Conservation (phyloP, 2,888 invertebrate genomes). For the Catocala fraxini region DNA sequence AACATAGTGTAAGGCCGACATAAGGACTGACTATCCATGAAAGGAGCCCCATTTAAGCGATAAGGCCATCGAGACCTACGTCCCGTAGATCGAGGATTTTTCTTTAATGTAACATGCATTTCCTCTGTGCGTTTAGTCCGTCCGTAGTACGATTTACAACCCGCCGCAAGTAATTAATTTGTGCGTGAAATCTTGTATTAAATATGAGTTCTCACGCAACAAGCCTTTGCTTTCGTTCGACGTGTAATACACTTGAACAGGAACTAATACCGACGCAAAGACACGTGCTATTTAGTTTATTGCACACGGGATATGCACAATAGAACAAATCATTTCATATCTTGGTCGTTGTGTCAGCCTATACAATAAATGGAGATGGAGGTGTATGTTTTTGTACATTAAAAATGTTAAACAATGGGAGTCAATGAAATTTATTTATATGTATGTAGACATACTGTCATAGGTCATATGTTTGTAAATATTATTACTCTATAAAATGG, state of each 20-base stretch:
- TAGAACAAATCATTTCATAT: slow-evolving; percentile 27
- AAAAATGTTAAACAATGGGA: slow-evolving; percentile 76
- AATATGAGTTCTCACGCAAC: slow-evolving; percentile 29
- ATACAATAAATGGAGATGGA: slow-evolving; percentile 60
- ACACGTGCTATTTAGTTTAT: slow-evolving; percentile 20
- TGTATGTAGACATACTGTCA: slow-evolving; percentile 81
- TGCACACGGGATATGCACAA: slow-evolving; percentile 14
- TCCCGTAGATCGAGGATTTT: neutral
- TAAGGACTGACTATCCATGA: slow-evolving; percentile 56
- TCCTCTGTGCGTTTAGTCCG: slow-evolving; percentile 25
- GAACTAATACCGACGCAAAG: slow-evolving; percentile 13
- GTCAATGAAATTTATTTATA: slow-evolving; percentile 87
- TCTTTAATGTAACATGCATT: slow-evolving; percentile 6
- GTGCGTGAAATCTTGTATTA: slow-evolving; percentile 27
- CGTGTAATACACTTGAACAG: slow-evolving; percentile 23
- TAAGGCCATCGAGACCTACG: neutral
- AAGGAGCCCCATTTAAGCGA: slow-evolving; percentile 4
- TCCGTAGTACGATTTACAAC: slow-evolving; percentile 23
- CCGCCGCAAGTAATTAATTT: slow-evolving; percentile 11
- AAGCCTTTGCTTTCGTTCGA: slow-evolving; percentile 17
- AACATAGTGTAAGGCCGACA: slow-evolving; percentile 52
- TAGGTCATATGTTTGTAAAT: slow-evolving; percentile 86
- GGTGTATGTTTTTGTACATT: slow-evolving; percentile 80
- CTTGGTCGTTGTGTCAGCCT: slow-evolving; percentile 68
- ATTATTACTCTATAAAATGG: slow-evolving; percentile 86